Evolutionary conservation across 2,888 invertebrate species (phyloP).

Genomic region (Agrotis clavis): DNA sequence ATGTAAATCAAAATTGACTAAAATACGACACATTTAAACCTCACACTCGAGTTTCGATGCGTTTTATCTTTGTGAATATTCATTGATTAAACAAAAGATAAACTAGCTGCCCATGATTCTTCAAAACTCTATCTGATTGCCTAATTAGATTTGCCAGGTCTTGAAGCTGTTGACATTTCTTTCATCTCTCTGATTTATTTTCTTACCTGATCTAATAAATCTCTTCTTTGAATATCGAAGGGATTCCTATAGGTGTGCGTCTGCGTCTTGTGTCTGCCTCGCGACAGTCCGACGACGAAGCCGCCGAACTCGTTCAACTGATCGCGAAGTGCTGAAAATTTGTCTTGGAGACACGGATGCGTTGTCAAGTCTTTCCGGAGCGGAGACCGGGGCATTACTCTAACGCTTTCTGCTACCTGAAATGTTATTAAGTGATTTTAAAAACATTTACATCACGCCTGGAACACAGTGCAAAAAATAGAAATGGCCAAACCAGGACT

Average conservation of each 20-base stretch:
- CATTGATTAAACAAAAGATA: no score
- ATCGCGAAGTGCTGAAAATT: slow-evolving; percentile 95
- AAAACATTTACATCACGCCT: no score
- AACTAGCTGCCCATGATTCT: no score
- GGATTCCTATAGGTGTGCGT: slow-evolving; percentile 96
- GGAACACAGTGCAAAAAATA: neutral
- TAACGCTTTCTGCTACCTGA: slow-evolving; percentile 93
- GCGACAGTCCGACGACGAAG: slow-evolving; percentile 94
- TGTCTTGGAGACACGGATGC: slow-evolving; percentile 95
- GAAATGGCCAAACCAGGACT: no score
- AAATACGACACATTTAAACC: no score
- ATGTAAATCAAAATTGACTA: no score
- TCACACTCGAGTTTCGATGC: no score
- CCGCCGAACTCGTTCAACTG: slow-evolving; percentile 97
- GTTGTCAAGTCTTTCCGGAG: slow-evolving; percentile 95
- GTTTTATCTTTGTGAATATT: no score
- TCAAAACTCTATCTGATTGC: no score
- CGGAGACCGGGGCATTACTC: slow-evolving; percentile 93
- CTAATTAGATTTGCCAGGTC: no score
- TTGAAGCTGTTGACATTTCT: no score
- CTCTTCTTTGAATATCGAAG: slow-evolving; percentile 97
- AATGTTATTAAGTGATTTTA: slow-evolving; percentile 62
- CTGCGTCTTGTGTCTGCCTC: slow-evolving; percentile 88
- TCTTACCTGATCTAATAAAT: slow-evolving; percentile 96
- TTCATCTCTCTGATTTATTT: neutral